Base-by-base conservation (phyloP, 2,113 vertebrate species). In the Brienomyrus longianalis region DNA sequence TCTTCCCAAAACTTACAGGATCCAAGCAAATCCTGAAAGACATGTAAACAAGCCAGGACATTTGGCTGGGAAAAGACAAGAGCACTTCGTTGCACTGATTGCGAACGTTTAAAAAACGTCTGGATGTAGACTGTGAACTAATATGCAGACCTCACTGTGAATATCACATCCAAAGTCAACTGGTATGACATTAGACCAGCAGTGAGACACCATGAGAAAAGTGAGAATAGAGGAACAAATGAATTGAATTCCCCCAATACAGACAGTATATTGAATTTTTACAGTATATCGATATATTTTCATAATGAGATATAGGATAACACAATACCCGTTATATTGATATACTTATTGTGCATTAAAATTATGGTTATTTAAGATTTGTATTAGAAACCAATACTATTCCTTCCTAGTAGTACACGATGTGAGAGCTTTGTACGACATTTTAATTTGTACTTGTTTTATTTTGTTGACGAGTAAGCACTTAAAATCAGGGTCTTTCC, bases 1-100 rank as follows among this genome's bases (percentile, higher is more conserved):
- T 93, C 92, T 50, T 92, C 8, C 95, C 95, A 96, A 91, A 92
- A 96, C 45, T 95, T 95, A 92, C 96, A 96, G 1, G 0, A 70
- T 43, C 93, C 94, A 1, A 27, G 77, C 9, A 52, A 1, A 15
- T 0, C 89, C 95, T 96, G 93, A 90, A 94, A 93, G 56, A 93
- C 0, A 89, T 11, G 83, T 8, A 23, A 59, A 43, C 35, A 9
- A 5, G n/a, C 31, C 31, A 4, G 7, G 19, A 31, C 4, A 59
- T 45, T 2, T 39, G 31, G 15, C 31, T n/a, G 3, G 62, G 62
- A 11, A 70, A 31, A 31, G 31, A 9, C n/a, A 27, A 9, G 1
- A 43, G 17, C 39, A 21, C 43, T 4, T 11, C 47, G 1, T n/a
- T 0, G 15, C 50, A 54, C 6, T 35, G 74, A 43, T 21, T 17